Evolutionary conservation across 2,888 invertebrate genomes (phyloP).

Genomic region (Eupithecia inturbata): DNA sequence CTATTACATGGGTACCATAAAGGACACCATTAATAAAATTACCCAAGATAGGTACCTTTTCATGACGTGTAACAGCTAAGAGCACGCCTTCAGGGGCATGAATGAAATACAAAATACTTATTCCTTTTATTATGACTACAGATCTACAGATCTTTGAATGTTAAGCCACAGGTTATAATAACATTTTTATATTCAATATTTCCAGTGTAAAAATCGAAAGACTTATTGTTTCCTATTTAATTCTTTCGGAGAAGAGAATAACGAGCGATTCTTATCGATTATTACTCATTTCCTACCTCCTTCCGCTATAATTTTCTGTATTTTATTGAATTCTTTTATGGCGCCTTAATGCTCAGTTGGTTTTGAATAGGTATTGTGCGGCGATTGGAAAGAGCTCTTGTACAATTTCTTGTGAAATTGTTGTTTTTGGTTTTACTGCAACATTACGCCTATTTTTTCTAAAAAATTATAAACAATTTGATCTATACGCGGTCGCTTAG

Average conservation of each 20-base stretch:
- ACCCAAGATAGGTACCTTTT: not conserved
- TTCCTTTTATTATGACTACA: not conserved
- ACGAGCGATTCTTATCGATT: constrained; percentile 48
- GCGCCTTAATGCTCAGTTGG: constrained; percentile 51
- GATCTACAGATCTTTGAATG: not conserved
- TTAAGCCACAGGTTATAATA: constrained; percentile 12
- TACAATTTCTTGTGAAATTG: constrained; percentile 33
- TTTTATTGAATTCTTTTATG: constrained; percentile 51
- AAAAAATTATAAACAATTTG: not conserved
- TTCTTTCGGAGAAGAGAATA: constrained; percentile 36
- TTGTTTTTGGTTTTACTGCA: constrained; percentile 16
- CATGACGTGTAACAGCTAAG: not conserved
- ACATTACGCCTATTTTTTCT: not conserved
- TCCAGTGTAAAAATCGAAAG: constrained; percentile 28
- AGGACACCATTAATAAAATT: constrained; percentile 14
- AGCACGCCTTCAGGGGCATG: not conserved
- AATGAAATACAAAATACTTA: not conserved
- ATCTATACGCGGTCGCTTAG: not conserved
- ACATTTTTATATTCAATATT: constrained; percentile 29
- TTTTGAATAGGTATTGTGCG: constrained; percentile 51
- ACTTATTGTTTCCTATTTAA: constrained; percentile 55
- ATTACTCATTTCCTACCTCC: constrained; percentile 52
- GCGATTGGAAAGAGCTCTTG: constrained; percentile 42
- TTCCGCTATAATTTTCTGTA: constrained; percentile 50
- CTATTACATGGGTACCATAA: constrained; percentile 46